A percentile compares a stretch with the other conserved stretches of the same genome.
Conservation (phyloP, 2,113 vertebrate species). For the Trachemys scripta region DNA sequence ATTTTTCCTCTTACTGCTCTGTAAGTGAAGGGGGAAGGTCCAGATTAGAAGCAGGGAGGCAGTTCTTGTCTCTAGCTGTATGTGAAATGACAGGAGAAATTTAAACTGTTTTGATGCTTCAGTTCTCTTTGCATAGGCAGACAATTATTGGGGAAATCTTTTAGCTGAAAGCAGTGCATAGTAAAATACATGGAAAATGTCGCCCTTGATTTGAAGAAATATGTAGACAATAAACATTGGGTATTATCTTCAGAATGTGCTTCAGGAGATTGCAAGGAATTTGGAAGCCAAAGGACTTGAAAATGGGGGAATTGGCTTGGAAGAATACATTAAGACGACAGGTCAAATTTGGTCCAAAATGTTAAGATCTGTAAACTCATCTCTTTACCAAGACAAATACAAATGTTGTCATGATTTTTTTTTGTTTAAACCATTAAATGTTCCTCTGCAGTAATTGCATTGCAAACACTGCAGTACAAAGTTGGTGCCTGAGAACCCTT, state of each 20-base stretch:
- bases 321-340: fast-evolving
- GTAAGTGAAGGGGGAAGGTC: not conserved
- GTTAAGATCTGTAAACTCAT: not conserved
- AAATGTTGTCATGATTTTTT: not conserved
- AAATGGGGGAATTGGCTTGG: not conserved
- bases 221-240: not conserved
- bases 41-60: not conserved
- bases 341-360: constrained; percentile 5
- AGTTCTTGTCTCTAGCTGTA: not conserved
- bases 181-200: not conserved
- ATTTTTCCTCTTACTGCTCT: not conserved
- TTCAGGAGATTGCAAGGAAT: fast-evolving
- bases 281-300: not conserved
- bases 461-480: not conserved
- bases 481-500: not conserved
- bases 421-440: not conserved
- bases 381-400: not conserved
- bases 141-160: not conserved
- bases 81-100: not conserved
- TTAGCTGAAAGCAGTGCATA: not conserved
- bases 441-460: constrained; percentile 9
- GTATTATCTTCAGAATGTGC: not conserved
- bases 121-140: not conserved
- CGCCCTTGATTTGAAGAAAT: not conserved
- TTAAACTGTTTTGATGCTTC: fast-evolving